A percentile compares a stretch with the other conserved stretches of the same genome.
Conservation (phyloP, 2,113 vertebrate genomes). For the Apteryx mantelli region DNA sequence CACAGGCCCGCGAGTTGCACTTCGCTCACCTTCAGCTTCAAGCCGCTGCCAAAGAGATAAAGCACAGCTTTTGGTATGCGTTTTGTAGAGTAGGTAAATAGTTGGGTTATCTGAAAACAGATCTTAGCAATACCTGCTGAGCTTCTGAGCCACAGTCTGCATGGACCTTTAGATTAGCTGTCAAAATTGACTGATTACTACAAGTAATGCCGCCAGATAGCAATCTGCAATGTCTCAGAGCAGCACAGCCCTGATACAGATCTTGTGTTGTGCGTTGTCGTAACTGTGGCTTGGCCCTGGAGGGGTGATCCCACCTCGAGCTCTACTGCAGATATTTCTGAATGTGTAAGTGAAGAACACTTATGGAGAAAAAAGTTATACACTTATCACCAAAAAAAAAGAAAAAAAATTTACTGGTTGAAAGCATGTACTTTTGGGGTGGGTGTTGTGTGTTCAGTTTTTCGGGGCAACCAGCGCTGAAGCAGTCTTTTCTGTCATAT, state of each 20-base stretch:
- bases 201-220: conserved; percentile 51
- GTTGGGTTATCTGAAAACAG: conserved; percentile 63
- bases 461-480: not conserved
- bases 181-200: conserved; percentile 63
- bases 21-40: conserved; percentile 38
- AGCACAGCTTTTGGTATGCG: conserved; percentile 65
- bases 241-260: conserved; percentile 37
- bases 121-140: conserved; percentile 67
- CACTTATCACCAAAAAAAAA: rapidly evolving
- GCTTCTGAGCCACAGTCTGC: conserved; percentile 54
- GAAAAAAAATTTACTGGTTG: not conserved
- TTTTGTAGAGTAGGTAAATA: conserved; percentile 67
- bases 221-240: conserved; percentile 38
- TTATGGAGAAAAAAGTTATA: not conserved
- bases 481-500: not conserved
- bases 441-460: not conserved
- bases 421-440: not conserved
- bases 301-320: not conserved
- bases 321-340: not conserved
- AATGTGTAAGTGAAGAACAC: not conserved
- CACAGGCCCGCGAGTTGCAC: not conserved
- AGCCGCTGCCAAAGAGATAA: conserved; percentile 43
- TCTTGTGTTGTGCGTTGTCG: conserved; percentile 5
- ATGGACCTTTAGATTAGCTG: conserved; percentile 60
- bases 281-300: not conserved